Evolutionary conservation across 2,888 invertebrate genomes (phyloP).

Genomic region (Nebria brevicollis): DNA sequence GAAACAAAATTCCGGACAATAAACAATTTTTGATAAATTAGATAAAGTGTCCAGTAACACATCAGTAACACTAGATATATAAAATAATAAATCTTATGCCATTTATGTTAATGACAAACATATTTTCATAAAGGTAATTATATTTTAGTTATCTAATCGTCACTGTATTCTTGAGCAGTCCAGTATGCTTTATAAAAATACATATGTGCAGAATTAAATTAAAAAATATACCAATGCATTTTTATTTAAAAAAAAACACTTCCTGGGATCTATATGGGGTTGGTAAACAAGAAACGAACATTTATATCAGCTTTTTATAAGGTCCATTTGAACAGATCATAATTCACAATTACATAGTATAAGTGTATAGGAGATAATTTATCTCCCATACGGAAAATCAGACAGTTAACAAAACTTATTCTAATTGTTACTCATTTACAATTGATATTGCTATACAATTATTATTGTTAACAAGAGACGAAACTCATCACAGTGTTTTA

Average conservation of each 20-base stretch:
- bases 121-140: constrained; percentile 45
- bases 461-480: background rate
- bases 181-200: constrained; percentile 43
- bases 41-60: constrained; percentile 46
- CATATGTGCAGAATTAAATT: constrained; percentile 39
- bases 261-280: too few species aligned
- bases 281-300: background rate
- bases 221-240: background rate
- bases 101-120: constrained; percentile 39
- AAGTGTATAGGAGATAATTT: background rate
- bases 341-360: background rate
- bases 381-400: background rate
- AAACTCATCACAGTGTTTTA: background rate
- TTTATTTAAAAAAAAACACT: too few species aligned
- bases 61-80: constrained; percentile 25
- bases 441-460: background rate
- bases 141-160: constrained; percentile 37
- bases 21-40: constrained; percentile 30
- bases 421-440: background rate
- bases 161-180: constrained; percentile 44
- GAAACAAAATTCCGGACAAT: constrained; percentile 31
- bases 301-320: background rate
- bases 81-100: constrained; percentile 29
- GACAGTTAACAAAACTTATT: background rate
- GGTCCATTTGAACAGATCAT: background rate